Evolutionary conservation across 2,113 vertebrate species (phyloP).

Genomic region (Lampris incognitus): DNA sequence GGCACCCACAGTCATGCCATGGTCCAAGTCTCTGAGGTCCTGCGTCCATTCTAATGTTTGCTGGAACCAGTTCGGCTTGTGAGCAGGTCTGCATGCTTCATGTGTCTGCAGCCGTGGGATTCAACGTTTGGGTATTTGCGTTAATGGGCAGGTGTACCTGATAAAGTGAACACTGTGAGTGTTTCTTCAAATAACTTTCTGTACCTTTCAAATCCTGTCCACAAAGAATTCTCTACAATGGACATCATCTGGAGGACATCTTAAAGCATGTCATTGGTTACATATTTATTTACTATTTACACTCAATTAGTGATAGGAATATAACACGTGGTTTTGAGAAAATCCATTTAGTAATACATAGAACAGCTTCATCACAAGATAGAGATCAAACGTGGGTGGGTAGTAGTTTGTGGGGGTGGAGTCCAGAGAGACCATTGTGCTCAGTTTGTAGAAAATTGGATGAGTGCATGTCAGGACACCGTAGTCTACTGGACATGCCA

Average conservation of each 20-base stretch:
- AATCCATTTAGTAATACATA: slow-evolving; percentile 89
- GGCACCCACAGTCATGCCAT: too few relatives aligned
- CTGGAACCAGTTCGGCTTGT: too few relatives aligned
- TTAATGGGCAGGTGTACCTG: too few relatives aligned
- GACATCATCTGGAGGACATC: not conserved
- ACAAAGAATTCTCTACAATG: too few relatives aligned
- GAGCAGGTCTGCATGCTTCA: too few relatives aligned
- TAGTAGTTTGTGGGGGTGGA: not conserved
- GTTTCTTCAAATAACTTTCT: too few relatives aligned
- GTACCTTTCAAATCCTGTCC: not conserved
- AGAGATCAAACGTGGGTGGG: slow-evolving; percentile 85
- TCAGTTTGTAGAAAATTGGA: slow-evolving; percentile 75
- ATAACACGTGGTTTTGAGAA: slow-evolving; percentile 94
- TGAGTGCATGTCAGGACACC: slow-evolving; percentile 75
- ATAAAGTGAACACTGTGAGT: too few relatives aligned
- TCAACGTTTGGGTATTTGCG: too few relatives aligned
- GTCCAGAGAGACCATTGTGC: slow-evolving; percentile 46
- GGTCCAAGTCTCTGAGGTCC: too few relatives aligned
- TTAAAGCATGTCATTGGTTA: slow-evolving; percentile 38
- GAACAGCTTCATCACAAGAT: slow-evolving; percentile 86
- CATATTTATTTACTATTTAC: slow-evolving; percentile 93
- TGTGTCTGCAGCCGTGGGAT: too few relatives aligned
- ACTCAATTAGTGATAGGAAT: slow-evolving; percentile 99
- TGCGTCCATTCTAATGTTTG: too few relatives aligned
- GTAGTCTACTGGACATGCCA: slow-evolving; percentile 19